phyloP scores from a whole-genome alignment of 2,797 vertebrate species.

The Molossus molossus region DNA sequence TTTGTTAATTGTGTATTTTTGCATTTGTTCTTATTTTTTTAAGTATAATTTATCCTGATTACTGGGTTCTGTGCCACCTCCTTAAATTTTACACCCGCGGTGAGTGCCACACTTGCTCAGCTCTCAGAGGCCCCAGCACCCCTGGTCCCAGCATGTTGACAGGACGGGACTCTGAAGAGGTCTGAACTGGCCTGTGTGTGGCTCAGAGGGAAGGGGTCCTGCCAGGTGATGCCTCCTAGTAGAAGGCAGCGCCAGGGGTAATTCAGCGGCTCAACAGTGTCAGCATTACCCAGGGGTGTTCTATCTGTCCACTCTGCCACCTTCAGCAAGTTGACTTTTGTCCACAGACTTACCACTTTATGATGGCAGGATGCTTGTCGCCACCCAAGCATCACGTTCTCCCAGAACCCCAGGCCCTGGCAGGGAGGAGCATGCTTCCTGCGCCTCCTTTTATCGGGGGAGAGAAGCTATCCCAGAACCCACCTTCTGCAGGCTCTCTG shows the following conservation, averaged over 20 bases:
- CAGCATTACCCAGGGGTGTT: background rate
- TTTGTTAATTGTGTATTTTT: conserved; percentile 58
- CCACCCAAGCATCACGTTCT: background rate
- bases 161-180: background rate
- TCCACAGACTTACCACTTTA: background rate
- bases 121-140: background rate
- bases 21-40: conserved; percentile 47
- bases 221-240: accelerated
- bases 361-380: background rate
- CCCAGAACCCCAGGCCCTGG: background rate
- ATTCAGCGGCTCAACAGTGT: background rate
- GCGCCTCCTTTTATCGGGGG: background rate
- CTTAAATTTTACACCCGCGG: background rate
- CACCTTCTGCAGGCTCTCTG: background rate
- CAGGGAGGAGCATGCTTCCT: background rate
- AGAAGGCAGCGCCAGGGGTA: background rate
- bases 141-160: background rate
- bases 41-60: conserved; percentile 36
- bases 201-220: background rate
- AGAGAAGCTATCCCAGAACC: background rate
- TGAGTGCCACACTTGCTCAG: no score
- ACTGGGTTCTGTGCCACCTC: background rate
- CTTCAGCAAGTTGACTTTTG: background rate
- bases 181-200: background rate
- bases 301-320: background rate